Percentiles rank a stretch among this genome's conserved stretches.
Evolutionary conservation across 2,113 vertebrate species (phyloP).

Genomic region (Dinomys branickii): DNA sequence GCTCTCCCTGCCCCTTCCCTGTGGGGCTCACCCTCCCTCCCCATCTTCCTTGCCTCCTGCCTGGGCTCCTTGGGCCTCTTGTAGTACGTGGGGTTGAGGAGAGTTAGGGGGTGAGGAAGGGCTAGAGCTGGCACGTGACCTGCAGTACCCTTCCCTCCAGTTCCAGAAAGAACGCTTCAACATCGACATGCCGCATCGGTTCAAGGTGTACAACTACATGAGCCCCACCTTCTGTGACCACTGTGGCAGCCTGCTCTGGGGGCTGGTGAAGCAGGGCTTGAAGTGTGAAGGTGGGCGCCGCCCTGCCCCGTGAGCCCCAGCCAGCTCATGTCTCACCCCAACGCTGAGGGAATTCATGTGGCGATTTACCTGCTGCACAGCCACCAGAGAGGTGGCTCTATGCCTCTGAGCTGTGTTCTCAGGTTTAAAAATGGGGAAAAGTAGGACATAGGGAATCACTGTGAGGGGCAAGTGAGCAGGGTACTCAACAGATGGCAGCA

Average conservation of each 20-base stretch:
- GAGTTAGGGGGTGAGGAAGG: background rate
- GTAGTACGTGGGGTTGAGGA: background rate
- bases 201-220: constrained; percentile 98
- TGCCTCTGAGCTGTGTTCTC: background rate
- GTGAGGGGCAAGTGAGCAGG: background rate
- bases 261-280: constrained; percentile 97
- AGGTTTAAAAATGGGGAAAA: background rate
- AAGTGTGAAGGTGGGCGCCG: constrained; percentile 94
- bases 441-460: background rate
- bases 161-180: constrained; percentile 99
- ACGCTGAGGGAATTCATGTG: background rate
- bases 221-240: constrained; percentile 99
- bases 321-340: background rate
- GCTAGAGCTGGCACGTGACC: background rate
- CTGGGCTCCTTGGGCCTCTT: background rate
- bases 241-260: constrained; percentile 98
- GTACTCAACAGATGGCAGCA: background rate
- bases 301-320: background rate
- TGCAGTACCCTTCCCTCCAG: constrained; percentile 79
- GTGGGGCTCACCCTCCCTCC: background rate
- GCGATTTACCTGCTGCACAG: background rate
- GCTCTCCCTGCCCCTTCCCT: background rate
- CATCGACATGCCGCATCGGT: constrained; percentile 99
- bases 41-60: background rate
- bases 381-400: background rate